Evolutionary conservation across 2,113 vertebrate species (phyloP), one percentile per base, ranked within the genome.

Genomic region (Rhinoderma darwinii): DNA sequence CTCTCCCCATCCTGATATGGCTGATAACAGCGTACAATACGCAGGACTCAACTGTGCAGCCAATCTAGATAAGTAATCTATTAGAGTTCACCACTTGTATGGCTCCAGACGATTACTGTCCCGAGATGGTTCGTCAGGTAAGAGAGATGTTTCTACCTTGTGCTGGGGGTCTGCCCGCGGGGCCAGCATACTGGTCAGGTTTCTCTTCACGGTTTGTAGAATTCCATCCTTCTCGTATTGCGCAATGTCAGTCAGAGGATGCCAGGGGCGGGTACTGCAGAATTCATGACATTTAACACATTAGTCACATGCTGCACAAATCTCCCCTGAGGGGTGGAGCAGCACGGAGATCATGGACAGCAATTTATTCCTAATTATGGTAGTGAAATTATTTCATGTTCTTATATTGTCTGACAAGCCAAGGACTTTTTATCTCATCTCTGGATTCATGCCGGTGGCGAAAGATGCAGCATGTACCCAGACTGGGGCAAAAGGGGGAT

Each of bases 201-300:
- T 92, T 88, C 93, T 96, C 89, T 93, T 93, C 87, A 96, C 93
- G 10, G 97, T 97, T 91, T 97, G 96, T 84, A 99, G 94, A 83
- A 97, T 88, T 5, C 97, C 96, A 0, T 97, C 95, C 91, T 98
- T 96, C 91, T 99, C 97, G 90, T 94, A 98, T 87, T 99, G 96
- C 59, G 94, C 91, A 51, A 98, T 90, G 89, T 97, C 96, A 0
- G 87, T 90, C 78, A 95, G 91, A 17, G 96, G 92, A 90, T 99
- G 95, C 98, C 98, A 99, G 2, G 97, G 96, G 12, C 92, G 95
- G 39, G 83, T 88, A 89, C 98, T 99, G 92, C 91, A 32, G 75
- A 90, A n/a, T 87, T 0, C 83, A 89, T n/a, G 30, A 39, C 30
- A 84, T 84, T 41, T 22, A 30, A 27, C 0, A 15, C n/a, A n/a